A percentile compares a stretch with the other conserved stretches of the same genome.
These are phyloP conservation scores for Megaceryle torquata DNA, from an alignment of 2,113 vertebrate genomes.

Conservation along the genomic window DNA sequence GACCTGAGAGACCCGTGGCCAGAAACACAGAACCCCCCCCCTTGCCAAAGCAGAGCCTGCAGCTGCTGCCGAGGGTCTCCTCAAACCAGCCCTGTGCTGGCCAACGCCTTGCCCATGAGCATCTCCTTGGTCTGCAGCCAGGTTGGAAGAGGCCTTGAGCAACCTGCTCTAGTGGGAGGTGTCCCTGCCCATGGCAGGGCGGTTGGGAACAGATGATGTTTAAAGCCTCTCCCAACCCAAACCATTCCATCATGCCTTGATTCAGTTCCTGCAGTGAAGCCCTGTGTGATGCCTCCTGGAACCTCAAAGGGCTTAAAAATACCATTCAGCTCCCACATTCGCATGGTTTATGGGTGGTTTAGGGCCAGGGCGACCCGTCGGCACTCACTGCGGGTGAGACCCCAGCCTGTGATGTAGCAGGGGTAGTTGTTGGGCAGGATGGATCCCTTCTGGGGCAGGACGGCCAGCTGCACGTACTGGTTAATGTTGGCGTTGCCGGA, in stretches of 20 bases:
- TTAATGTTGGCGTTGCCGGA: constrained; percentile 74
- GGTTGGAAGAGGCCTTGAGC: too few species aligned
- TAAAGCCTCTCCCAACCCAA: too few species aligned
- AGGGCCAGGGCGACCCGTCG: fast-evolving
- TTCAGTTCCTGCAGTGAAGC: not conserved
- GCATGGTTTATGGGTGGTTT: not conserved
- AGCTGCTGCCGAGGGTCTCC: fast-evolving
- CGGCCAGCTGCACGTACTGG: constrained; percentile 77
- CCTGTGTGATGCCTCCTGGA: not conserved
- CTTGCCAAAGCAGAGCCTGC: not conserved
- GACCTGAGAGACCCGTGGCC: not conserved
- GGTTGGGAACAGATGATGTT: too few species aligned
- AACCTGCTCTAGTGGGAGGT: too few species aligned
- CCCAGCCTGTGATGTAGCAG: constrained; percentile 92
- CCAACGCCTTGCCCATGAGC: not conserved
- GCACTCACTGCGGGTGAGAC: constrained; percentile 83
- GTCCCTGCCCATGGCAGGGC: too few species aligned
- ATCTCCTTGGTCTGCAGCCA: too few species aligned
- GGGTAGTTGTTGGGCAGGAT: constrained; percentile 80
- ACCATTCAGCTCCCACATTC: not conserved
- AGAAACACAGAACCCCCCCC: too few species aligned
- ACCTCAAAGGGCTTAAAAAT: not conserved
- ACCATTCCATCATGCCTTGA: too few species aligned
- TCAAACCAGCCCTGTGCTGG: not conserved
- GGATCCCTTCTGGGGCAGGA: constrained; percentile 75